Conservation (phyloP, 2,888 invertebrate genomes). For the Tenthredo distinguenda region DNA sequence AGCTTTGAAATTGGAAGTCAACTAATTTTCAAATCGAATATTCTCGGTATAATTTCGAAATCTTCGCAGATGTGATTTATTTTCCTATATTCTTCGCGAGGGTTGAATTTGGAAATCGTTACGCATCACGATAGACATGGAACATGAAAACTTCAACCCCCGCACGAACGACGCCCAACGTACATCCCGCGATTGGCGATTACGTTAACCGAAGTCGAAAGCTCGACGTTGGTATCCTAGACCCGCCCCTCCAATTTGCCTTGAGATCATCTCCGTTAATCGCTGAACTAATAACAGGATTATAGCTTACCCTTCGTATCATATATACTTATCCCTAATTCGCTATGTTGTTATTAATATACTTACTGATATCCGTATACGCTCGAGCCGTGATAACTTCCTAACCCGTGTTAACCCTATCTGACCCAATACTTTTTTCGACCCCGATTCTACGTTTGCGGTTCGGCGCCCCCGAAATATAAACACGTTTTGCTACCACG, state of each 20-base stretch:
- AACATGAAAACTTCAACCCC: slow-evolving; percentile 49
- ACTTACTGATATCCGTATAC: slow-evolving; percentile 54
- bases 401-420: slow-evolving; percentile 19
- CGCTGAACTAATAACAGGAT: slow-evolving; percentile 78
- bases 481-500: neutral
- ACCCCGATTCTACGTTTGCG: neutral
- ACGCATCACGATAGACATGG: neutral
- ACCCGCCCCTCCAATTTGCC: slow-evolving; percentile 77
- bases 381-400: slow-evolving; percentile 45
- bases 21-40: neutral
- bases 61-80: neutral
- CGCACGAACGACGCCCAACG: slow-evolving; percentile 55
- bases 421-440: neutral
- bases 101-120: neutral
- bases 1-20: neutral
- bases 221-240: slow-evolving; percentile 69
- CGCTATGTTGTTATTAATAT: slow-evolving; percentile 74
- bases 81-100: neutral
- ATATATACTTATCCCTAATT: slow-evolving; percentile 76
- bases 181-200: slow-evolving; percentile 74
- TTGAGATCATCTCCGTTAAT: slow-evolving; percentile 75
- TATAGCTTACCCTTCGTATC: slow-evolving; percentile 72
- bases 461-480: neutral
- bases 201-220: slow-evolving; percentile 74
- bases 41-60: neutral